phyloP scores from a whole-genome alignment of 2,888 invertebrate species.

The Chymomyza fuscimana region DNA sequence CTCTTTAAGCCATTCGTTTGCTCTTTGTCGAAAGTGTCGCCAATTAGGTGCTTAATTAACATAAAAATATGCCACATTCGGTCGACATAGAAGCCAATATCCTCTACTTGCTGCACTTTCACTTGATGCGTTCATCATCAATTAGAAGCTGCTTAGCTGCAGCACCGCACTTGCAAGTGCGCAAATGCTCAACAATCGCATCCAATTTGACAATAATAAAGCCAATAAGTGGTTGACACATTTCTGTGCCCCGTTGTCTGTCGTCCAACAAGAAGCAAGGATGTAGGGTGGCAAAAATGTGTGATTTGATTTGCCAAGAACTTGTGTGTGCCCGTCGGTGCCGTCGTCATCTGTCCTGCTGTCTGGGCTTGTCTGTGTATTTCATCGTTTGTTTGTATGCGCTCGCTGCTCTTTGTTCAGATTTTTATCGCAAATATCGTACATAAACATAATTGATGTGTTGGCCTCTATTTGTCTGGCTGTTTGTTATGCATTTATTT shows the following conservation, averaged over 20 bases:
- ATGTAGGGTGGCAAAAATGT: conserved; percentile 9
- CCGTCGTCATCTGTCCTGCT: conserved; percentile 35
- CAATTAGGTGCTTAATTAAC: conserved; percentile 68
- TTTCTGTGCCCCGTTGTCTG: conserved; percentile 7
- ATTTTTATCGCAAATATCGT: conserved; percentile 56
- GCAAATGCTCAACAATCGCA: conserved; percentile 2
- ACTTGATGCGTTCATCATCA: conserved; percentile 20
- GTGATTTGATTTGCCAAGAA: conserved; percentile 60
- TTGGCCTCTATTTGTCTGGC: conserved; percentile 44
- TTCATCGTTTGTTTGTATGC: conserved; percentile 7
- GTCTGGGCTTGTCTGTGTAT: conserved; percentile 7
- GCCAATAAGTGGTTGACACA: conserved; percentile 5
- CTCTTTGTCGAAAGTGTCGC: conserved; percentile 43
- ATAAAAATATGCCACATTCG: conserved; percentile 20
- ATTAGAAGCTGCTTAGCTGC: not conserved
- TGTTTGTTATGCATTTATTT: conserved; percentile 37
- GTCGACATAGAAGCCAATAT: not conserved
- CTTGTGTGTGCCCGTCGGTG: conserved; percentile 24
- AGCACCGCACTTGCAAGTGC: not conserved
- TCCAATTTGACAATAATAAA: conserved; percentile 5
- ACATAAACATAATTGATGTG: conserved; percentile 66
- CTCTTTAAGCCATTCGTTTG: conserved; percentile 21
- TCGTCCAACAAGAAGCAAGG: conserved; percentile 16
- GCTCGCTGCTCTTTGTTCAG: conserved; percentile 39
- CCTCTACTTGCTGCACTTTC: conserved; percentile 40